Evolutionary conservation across 1,140 invertebrate species (phyloP).

Genomic region (Stratiolaelaps scimitus): DNA sequence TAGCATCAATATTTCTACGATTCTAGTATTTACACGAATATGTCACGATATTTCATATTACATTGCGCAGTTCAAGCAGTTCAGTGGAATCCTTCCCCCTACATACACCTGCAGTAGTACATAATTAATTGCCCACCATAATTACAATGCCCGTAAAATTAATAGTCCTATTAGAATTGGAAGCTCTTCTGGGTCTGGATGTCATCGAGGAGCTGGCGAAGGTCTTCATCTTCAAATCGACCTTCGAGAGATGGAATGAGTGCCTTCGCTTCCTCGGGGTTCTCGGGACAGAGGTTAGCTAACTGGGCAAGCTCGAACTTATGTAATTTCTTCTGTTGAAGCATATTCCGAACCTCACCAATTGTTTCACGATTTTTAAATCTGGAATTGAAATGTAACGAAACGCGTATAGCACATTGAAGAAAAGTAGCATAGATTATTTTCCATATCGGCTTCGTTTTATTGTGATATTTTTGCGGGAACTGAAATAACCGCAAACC

Average conservation of each 20-base stretch:
- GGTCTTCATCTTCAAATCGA: conserved; percentile 87
- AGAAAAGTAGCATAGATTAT: no score
- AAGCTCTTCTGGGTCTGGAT: conserved; percentile 95
- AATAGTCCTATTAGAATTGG: conserved; percentile 59
- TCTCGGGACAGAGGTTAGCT: conserved; percentile 94
- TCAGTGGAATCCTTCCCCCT: background rate
- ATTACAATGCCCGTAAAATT: background rate
- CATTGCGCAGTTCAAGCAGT: no score
- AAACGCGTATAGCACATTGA: background rate
- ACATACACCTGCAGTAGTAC: background rate
- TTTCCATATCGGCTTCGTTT: no score
- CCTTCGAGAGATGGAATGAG: conserved; percentile 88
- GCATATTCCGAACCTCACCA: conserved; percentile 68
- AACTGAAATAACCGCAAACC: no score
- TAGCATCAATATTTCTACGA: no score
- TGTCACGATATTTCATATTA: no score
- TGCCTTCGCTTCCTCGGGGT: conserved; percentile 91
- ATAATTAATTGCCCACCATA: background rate
- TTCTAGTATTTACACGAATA: no score
- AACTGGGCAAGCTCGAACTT: conserved; percentile 96
- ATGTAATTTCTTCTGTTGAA: conserved; percentile 90
- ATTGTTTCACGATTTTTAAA: conserved; percentile 99
- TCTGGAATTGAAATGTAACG: conserved; percentile 45
- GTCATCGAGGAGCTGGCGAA: conserved; percentile 83
- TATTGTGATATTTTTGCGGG: no score